Conservation (phyloP, 2,888 invertebrate genomes). For the Cephus runcator region DNA sequence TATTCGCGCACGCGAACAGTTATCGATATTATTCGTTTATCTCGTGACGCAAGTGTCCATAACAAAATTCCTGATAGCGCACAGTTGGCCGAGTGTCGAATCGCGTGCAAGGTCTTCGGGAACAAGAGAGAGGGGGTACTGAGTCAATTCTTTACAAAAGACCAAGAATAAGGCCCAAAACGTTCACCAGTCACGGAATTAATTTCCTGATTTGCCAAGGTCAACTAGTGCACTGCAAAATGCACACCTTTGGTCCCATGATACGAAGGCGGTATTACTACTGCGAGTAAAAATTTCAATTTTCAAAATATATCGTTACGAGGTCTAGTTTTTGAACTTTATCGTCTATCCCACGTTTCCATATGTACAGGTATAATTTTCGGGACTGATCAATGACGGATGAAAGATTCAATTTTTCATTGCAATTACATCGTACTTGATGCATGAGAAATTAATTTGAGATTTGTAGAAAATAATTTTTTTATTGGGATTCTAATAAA, state of each 20-base stretch:
- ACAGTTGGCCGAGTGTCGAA: not conserved
- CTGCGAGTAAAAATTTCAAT: too few relatives aligned
- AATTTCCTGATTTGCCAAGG: not conserved
- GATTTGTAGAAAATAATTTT: too few relatives aligned
- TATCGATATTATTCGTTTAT: not conserved
- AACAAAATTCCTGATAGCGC: not conserved
- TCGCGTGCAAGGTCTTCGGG: not conserved
- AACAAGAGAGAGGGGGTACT: not conserved
- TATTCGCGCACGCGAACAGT: not conserved
- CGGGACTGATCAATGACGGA: too few relatives aligned
- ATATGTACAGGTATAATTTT: too few relatives aligned
- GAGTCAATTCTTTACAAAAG: not conserved
- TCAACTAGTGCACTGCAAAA: not conserved
- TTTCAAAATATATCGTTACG: too few relatives aligned
- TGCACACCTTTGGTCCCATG: not conserved
- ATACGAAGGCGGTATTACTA: not conserved
- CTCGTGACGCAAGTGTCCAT: not conserved
- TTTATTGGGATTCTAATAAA: too few relatives aligned
- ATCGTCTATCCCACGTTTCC: too few relatives aligned
- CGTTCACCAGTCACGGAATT: not conserved
- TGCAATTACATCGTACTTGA: too few relatives aligned
- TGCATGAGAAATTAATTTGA: too few relatives aligned
- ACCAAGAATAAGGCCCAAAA: not conserved
- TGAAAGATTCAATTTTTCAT: too few relatives aligned
- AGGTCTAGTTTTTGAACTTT: too few relatives aligned